phyloP scores from a whole-genome alignment of 2,797 vertebrate species.

The Ambastaia sidthimunki region DNA sequence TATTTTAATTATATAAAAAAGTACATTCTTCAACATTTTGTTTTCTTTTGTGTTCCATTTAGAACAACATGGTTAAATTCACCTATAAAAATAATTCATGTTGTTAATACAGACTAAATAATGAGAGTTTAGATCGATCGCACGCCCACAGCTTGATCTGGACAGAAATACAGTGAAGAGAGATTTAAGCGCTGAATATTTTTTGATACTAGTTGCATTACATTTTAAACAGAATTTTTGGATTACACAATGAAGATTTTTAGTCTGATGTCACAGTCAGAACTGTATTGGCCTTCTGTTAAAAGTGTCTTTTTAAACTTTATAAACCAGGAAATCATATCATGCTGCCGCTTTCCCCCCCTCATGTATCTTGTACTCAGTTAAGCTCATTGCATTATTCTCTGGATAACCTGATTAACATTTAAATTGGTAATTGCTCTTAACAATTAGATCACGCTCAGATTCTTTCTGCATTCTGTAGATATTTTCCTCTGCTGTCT shows the following conservation, averaged over 20 bases:
- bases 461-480: not conserved
- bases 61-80: no score
- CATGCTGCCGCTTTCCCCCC: no score
- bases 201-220: no score
- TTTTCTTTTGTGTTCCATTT: not conserved
- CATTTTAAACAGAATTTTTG: no score
- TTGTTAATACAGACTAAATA: not conserved
- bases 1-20: not conserved
- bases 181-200: no score
- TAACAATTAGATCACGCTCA: not conserved
- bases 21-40: not conserved
- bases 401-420: not conserved
- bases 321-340: not conserved
- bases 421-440: not conserved
- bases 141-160: not conserved
- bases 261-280: no score
- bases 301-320: not conserved
- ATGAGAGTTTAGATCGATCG: not conserved
- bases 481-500: not conserved
- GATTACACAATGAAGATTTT: no score
- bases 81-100: no score
- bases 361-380: not conserved
- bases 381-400: not conserved
- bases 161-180: not conserved
- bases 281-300: not conserved